Percentiles rank a stretch among this genome's conserved stretches.
Conservation (phyloP, 2,797 vertebrate genomes). For the Salmo trutta region DNA sequence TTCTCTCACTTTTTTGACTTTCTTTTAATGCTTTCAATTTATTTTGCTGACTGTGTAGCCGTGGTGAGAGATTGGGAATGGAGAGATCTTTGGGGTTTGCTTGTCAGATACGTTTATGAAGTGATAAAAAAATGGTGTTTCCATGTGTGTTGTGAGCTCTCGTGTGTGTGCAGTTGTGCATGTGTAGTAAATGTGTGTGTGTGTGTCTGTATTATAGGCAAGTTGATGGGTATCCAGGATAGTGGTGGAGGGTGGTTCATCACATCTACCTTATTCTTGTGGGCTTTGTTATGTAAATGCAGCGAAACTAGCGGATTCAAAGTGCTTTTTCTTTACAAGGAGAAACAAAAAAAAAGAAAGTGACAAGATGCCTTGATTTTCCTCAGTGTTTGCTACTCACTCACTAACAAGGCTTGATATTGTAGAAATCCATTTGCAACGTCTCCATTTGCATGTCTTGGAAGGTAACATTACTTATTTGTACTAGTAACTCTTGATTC, state of each 20-base stretch:
- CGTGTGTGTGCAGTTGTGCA: constrained; percentile 11
- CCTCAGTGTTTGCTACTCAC: constrained; percentile 91
- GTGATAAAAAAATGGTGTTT: constrained; percentile 50
- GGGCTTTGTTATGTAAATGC: constrained; percentile 99
- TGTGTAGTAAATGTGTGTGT: constrained; percentile 23
- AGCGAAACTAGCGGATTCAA: constrained; percentile 93
- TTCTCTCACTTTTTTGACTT: constrained; percentile 71
- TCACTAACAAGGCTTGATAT: constrained; percentile 95
- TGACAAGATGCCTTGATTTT: constrained; percentile 97
- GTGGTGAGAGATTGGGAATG: constrained; percentile 76
- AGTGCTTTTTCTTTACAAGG: constrained; percentile 93
- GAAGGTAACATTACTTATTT: constrained; percentile 79
- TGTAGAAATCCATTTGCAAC: constrained; percentile 94
- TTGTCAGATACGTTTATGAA: constrained; percentile 90
- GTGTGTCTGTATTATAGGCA: constrained; percentile 41
- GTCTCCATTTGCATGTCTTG: constrained; percentile 88
- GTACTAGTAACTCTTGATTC: constrained; percentile 81
- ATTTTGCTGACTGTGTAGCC: constrained; percentile 90
- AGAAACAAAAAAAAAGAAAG: constrained; percentile 89
- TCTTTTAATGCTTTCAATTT: constrained; percentile 93
- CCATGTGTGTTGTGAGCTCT: constrained; percentile 15
- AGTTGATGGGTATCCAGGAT: constrained; percentile 66
- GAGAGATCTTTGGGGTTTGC: constrained; percentile 89
- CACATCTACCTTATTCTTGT: constrained; percentile 92
- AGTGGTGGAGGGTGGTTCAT: constrained; percentile 77